These are phyloP conservation scores for Cyanoliseus patagonus DNA, from an alignment of 2,113 vertebrate genomes.

Conservation along the genomic window DNA sequence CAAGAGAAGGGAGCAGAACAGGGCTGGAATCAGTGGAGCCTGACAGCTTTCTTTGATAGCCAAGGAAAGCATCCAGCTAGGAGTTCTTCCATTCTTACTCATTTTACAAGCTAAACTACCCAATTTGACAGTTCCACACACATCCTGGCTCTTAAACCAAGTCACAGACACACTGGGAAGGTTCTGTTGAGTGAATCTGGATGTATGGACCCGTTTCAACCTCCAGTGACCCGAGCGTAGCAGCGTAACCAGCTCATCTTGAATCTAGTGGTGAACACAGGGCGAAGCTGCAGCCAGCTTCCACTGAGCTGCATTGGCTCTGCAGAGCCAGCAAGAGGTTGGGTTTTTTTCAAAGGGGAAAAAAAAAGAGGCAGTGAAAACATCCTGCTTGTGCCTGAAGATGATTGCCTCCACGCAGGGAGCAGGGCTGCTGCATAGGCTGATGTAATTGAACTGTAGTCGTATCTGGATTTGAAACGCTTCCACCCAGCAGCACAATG, in stretches of 20 bases:
- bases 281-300: background rate
- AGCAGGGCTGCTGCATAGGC: constrained; percentile 33
- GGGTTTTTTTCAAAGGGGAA: background rate
- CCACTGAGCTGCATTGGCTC: constrained; percentile 4
- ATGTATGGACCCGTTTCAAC: background rate
- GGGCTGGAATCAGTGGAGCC: background rate
- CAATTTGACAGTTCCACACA: background rate
- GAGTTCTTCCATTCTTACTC: background rate
- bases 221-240: background rate
- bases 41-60: background rate
- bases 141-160: background rate
- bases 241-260: background rate
- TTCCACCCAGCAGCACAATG: background rate
- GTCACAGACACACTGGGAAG: background rate
- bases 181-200: background rate
- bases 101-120: background rate
- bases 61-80: background rate
- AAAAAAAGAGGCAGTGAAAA: background rate
- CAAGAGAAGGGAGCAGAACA: background rate
- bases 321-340: constrained; percentile 27
- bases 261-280: background rate
- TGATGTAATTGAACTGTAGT: background rate
- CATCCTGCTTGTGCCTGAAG: constrained; percentile 5
- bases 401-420: constrained; percentile 12
- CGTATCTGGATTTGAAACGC: background rate